Conservation (phyloP, 2,113 vertebrate species). For the Ondatra zibethicus region DNA sequence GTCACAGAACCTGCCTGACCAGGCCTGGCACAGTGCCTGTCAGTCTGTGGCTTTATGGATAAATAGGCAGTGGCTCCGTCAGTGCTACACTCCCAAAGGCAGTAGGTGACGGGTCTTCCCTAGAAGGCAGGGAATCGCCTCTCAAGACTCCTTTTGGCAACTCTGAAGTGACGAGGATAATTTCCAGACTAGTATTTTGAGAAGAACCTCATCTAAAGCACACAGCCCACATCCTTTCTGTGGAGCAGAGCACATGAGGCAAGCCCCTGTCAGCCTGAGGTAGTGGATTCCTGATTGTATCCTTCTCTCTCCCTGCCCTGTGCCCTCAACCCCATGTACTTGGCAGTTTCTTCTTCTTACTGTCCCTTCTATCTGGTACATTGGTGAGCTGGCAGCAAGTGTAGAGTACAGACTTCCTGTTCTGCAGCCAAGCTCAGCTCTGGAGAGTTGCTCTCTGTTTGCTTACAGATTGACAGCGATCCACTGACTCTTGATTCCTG, state of each 20-base stretch:
- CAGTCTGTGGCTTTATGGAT: not conserved
- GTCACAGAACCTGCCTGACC: not conserved
- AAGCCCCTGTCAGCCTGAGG: not conserved
- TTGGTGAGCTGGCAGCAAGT: not conserved
- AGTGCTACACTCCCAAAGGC: slow-evolving; percentile 17
- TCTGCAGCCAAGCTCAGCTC: not conserved
- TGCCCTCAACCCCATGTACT: not conserved
- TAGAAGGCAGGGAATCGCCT: slow-evolving; percentile 45
- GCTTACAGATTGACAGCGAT: not conserved
- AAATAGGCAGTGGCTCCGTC: not conserved
- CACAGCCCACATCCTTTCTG: not conserved
- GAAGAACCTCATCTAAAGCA: slow-evolving; percentile 15
- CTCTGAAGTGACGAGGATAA: slow-evolving; percentile 10
- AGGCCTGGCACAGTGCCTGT: not conserved
- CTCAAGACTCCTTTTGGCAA: not conserved
- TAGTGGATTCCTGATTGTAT: not conserved
- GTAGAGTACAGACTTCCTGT: not conserved
- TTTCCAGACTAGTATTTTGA: slow-evolving; percentile 11
- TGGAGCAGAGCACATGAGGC: not conserved
- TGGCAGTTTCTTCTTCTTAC: not conserved
- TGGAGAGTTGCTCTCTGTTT: not conserved
- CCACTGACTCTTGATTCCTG: not conserved
- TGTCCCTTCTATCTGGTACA: not conserved
- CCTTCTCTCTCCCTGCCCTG: too few species aligned
- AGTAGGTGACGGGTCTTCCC: slow-evolving; percentile 1